Conservation (phyloP, 2,113 vertebrate genomes). For the Lynx canadensis region DNA sequence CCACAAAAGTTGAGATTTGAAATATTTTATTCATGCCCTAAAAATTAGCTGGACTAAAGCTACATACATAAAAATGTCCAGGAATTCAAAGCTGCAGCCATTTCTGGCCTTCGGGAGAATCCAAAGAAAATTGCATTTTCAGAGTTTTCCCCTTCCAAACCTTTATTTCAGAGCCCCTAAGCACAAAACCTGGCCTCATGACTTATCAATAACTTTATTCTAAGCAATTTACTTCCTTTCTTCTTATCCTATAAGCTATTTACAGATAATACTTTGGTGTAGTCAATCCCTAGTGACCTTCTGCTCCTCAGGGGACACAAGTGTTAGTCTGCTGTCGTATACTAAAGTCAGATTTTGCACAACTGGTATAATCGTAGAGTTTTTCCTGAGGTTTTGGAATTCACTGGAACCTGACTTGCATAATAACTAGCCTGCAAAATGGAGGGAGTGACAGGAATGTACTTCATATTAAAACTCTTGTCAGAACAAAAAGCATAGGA, state of each 20-base stretch:
- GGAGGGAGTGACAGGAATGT: background rate
- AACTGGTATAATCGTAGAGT: background rate
- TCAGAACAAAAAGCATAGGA: background rate
- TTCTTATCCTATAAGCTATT: slow-evolving; percentile 61
- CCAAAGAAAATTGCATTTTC: slow-evolving; percentile 71
- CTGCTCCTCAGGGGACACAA: background rate
- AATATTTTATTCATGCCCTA: slow-evolving; percentile 81
- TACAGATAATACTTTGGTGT: slow-evolving; percentile 33
- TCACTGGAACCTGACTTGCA: background rate
- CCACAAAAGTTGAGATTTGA: slow-evolving; percentile 76
- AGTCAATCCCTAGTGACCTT: slow-evolving; percentile 50
- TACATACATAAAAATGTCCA: slow-evolving; percentile 75
- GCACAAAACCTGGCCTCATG: slow-evolving; percentile 42
- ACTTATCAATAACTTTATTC: slow-evolving; percentile 63
- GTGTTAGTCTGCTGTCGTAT: background rate
- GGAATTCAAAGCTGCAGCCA: slow-evolving; percentile 58
- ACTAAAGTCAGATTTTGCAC: slow-evolving; percentile 24
- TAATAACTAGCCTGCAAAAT: background rate
- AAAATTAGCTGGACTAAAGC: slow-evolving; percentile 75
- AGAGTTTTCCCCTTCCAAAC: slow-evolving; percentile 9
- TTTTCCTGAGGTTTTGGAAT: background rate
- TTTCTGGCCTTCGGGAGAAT: slow-evolving; percentile 62
- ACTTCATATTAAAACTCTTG: background rate
- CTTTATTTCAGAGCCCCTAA: slow-evolving; percentile 39
- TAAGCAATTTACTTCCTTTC: slow-evolving; percentile 20